These are phyloP conservation scores for Aleadryas rufinucha DNA, from an alignment of 2,113 vertebrate genomes.

Conservation along the genomic window DNA sequence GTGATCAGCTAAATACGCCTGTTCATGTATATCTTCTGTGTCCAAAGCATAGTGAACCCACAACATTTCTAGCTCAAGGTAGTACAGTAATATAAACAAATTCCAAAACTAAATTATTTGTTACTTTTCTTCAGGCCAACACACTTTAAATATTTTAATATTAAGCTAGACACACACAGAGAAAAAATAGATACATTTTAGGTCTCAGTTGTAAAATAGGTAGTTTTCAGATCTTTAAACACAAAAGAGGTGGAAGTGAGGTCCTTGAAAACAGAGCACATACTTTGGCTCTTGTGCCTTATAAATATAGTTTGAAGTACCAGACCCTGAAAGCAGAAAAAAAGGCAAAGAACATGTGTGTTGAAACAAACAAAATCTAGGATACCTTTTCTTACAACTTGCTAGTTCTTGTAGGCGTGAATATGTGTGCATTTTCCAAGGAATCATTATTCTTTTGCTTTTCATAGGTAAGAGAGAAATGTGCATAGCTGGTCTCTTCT, in stretches of 20 bases:
- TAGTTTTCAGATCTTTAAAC: neutral
- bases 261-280: neutral
- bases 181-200: neutral
- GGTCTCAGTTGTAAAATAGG: neutral
- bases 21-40: neutral
- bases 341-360: accelerated
- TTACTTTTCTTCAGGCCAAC: neutral
- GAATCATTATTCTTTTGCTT: neutral
- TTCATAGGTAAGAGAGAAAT: neutral
- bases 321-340: neutral
- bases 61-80: neutral
- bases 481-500: neutral
- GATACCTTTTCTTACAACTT: neutral
- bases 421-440: neutral
- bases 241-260: neutral
- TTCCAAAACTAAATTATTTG: neutral
- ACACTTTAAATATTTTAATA: neutral
- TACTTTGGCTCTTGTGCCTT: neutral
- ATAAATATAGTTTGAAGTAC: neutral
- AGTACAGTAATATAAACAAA: neutral
- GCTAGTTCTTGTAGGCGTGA: neutral
- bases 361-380: neutral
- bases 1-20: neutral
- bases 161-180: neutral
- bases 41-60: neutral